Conservation (phyloP, 2,113 vertebrate species). For the Sebastes fasciatus region DNA sequence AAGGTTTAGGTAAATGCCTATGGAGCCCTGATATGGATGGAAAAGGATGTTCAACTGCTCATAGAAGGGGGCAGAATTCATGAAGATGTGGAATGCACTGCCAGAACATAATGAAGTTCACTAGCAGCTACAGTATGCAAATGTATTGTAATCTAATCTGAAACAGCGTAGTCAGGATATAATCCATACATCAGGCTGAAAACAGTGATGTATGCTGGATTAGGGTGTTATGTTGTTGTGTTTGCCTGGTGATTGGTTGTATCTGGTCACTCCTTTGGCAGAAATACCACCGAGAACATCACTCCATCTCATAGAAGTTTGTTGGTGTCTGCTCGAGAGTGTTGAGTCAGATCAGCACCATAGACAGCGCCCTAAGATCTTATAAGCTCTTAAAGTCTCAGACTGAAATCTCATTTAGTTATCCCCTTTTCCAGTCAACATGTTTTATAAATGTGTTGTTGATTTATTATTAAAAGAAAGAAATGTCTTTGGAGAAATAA, state of each 20-base stretch:
- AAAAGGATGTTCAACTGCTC: background rate
- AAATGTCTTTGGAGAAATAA: background rate
- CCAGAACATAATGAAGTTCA: conserved; percentile 30
- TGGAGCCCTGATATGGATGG: background rate
- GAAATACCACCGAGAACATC: background rate
- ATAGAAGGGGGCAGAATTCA: background rate
- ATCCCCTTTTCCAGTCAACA: background rate
- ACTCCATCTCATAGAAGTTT: too few species aligned
- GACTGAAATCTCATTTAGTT: background rate
- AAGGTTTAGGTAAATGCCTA: background rate
- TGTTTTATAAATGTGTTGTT: background rate
- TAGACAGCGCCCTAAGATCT: background rate
- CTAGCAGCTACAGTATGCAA: conserved; percentile 28
- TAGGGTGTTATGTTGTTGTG: background rate
- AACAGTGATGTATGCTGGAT: conserved; percentile 13
- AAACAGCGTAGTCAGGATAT: background rate
- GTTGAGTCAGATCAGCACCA: conserved; percentile 18
- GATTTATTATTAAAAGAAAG: background rate
- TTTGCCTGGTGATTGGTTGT: background rate
- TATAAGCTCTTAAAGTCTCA: background rate
- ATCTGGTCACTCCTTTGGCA: background rate
- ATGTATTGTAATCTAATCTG: conserved; percentile 4
- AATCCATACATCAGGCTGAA: conserved; percentile 30
- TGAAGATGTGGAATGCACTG: conserved; percentile 3
- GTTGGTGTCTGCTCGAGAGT: background rate